Percentiles rank a stretch among this genome's conserved stretches.
These are phyloP conservation scores for Lanistes nyassanus DNA, from an alignment of 1,140 invertebrate species.

Conservation along the genomic window DNA sequence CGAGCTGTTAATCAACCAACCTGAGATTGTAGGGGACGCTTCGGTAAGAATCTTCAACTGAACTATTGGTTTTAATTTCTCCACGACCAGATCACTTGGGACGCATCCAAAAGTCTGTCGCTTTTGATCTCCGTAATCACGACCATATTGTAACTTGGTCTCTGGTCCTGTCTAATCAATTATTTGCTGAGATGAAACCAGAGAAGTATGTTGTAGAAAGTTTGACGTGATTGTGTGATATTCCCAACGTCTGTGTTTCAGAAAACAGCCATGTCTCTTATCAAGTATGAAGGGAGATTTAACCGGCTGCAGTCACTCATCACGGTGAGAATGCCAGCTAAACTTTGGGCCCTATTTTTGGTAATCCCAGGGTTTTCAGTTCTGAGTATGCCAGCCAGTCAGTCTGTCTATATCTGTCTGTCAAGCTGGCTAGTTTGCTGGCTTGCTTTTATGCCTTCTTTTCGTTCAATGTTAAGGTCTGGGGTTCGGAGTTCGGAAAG, in stretches of 20 bases:
- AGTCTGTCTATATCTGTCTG: background rate
- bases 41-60: too few species aligned
- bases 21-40: slow-evolving; percentile 42
- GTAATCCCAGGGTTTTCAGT: too few species aligned
- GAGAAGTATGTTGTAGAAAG: too few species aligned
- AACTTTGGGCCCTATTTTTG: background rate
- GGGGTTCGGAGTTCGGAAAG: too few species aligned
- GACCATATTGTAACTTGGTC: too few species aligned
- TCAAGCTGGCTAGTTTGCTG: background rate
- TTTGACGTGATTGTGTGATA: too few species aligned
- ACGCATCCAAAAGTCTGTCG: too few species aligned
- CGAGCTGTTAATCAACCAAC: slow-evolving; percentile 46
- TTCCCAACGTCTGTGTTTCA: slow-evolving; percentile 16
- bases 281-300: slow-evolving; percentile 45
- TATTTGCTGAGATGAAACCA: background rate
- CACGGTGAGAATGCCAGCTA: slow-evolving; percentile 41
- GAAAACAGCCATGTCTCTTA: slow-evolving; percentile 44
- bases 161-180: too few species aligned
- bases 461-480: too few species aligned
- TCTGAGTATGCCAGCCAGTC: background rate
- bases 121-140: too few species aligned
- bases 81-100: too few species aligned
- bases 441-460: background rate
- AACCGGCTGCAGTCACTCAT: slow-evolving; percentile 47
- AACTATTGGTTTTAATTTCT: too few species aligned